Evolutionary conservation across 2,888 invertebrate genomes (phyloP).

Genomic region (Hetaerina titia): DNA sequence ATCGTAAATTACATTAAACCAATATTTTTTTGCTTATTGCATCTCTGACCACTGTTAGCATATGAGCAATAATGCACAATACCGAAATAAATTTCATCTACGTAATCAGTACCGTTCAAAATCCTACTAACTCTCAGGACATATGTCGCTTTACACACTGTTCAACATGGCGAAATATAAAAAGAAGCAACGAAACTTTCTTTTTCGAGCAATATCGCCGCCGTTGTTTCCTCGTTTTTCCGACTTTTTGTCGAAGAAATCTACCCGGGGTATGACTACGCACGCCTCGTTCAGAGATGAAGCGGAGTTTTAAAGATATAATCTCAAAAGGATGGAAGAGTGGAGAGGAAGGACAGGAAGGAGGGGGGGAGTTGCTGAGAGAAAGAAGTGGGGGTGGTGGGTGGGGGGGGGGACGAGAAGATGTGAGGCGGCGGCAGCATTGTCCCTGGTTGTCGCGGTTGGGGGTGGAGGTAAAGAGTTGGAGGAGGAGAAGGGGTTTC

Average conservation of each 20-base stretch:
- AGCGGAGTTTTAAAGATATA: not conserved
- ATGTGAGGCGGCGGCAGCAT: not conserved
- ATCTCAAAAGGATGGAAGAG: not conserved
- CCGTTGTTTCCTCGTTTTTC: not conserved
- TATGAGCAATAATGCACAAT: not conserved
- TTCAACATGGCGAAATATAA: not conserved
- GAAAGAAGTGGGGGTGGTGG: not conserved
- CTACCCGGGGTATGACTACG: constrained; percentile 15
- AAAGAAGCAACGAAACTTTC: not conserved
- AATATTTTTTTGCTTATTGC: not conserved
- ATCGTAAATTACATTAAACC: not conserved
- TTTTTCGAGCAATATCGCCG: not conserved
- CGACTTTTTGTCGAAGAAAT: not conserved
- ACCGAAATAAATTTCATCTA: not conserved
- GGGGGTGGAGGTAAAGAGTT: not conserved
- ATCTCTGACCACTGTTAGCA: not conserved
- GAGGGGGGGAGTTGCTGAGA: not conserved
- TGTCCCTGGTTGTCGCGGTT: not conserved
- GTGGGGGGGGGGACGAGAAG: not conserved
- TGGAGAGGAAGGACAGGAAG: not conserved
- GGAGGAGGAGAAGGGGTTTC: not conserved
- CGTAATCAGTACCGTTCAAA: not conserved
- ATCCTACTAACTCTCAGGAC: not conserved
- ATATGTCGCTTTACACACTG: not conserved
- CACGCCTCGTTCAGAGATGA: too few species aligned